Percentiles rank a stretch among this genome's conserved stretches.
These are phyloP conservation scores for Caradrina clavipalpis DNA, from an alignment of 2,888 invertebrate genomes.

Conservation along the genomic window DNA sequence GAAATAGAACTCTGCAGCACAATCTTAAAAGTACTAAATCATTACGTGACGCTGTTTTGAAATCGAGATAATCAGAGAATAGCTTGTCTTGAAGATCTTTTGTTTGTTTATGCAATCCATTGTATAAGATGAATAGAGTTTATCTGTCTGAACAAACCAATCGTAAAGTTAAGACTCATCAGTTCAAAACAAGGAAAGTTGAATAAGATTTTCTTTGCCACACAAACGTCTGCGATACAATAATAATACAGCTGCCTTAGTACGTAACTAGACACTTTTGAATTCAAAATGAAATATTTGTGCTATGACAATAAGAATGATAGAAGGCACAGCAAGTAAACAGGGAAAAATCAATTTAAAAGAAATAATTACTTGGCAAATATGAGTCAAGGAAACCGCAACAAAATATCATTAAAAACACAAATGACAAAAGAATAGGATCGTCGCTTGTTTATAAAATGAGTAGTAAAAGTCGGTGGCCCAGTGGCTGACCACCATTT, in stretches of 20 bases:
- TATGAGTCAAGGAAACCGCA: conserved; percentile 44
- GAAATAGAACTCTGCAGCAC: conserved; percentile 49
- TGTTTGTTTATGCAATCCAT: conserved; percentile 47
- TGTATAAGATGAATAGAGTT: conserved; percentile 47
- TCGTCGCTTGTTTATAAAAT: conserved; percentile 66
- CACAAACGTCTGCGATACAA: not conserved
- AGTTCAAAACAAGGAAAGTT: conserved; percentile 18
- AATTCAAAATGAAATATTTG: not conserved
- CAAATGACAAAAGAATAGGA: conserved; percentile 62
- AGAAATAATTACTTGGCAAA: conserved; percentile 16
- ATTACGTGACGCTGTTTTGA: conserved; percentile 53
- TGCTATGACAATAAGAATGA: not conserved
- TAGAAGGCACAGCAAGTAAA: conserved; percentile 7
- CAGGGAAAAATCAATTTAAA: conserved; percentile 29
- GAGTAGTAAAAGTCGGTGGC: conserved; percentile 70
- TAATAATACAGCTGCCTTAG: not conserved
- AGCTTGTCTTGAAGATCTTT: conserved; percentile 24
- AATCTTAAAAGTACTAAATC: conserved; percentile 53
- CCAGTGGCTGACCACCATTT: conserved; percentile 76
- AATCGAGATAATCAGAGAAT: conserved; percentile 46
- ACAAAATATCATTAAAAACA: conserved; percentile 63
- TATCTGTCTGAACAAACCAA: conserved; percentile 50
- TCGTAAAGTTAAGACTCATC: conserved; percentile 12
- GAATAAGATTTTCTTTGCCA: not conserved
- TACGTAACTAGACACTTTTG: not conserved